Conservation (phyloP, 1,140 invertebrate species). For the Heliconius himera region DNA sequence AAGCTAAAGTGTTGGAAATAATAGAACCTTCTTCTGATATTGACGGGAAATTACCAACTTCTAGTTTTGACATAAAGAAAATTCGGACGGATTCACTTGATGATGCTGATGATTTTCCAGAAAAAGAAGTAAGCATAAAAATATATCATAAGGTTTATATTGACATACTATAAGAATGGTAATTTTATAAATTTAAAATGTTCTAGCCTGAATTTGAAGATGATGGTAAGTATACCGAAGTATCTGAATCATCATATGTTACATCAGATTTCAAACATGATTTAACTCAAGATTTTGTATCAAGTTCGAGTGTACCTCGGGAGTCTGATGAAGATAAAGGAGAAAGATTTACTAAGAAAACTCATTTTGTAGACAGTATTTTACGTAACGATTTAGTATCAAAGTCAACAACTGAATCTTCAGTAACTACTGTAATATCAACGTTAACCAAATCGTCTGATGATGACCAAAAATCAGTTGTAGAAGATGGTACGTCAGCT, state of each 20-base stretch:
- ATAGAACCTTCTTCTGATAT: constrained; percentile 77
- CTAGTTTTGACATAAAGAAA: constrained; percentile 77
- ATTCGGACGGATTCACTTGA: constrained; percentile 79
- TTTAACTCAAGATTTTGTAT: constrained; percentile 36
- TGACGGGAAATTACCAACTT: constrained; percentile 66
- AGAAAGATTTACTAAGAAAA: constrained; percentile 58
- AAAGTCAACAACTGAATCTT: constrained; percentile 76
- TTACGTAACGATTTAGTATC: constrained; percentile 68
- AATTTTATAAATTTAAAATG: constrained; percentile 20
- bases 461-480: constrained; percentile 72
- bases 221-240: constrained; percentile 56
- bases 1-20: constrained; percentile 80
- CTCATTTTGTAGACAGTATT: constrained; percentile 63
- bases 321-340: constrained; percentile 49
- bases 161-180: not conserved
- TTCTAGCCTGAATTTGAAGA: constrained; percentile 69
- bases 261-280: constrained; percentile 36
- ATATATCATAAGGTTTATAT: not conserved
- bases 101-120: constrained; percentile 80
- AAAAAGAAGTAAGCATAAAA: constrained; percentile 71
- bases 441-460: constrained; percentile 76
- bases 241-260: constrained; percentile 24
- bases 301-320: constrained; percentile 40
- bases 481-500: constrained; percentile 73
- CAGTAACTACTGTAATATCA: constrained; percentile 72